Percentiles rank a stretch among this genome's conserved stretches.
Evolutionary conservation across 2,797 vertebrate genomes (phyloP).

Genomic region (Hybognathus amarus): DNA sequence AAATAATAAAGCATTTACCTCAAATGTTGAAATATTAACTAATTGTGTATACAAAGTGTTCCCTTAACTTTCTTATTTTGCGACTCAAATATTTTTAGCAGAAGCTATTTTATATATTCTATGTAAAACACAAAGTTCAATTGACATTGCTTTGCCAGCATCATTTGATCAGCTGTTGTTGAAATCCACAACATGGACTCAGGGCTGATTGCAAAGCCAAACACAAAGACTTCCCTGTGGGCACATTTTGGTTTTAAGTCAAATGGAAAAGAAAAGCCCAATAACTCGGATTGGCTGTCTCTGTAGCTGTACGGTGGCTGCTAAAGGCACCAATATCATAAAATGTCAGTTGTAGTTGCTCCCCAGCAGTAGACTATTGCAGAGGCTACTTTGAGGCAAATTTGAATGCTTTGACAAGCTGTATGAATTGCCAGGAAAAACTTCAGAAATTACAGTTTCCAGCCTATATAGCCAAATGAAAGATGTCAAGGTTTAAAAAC

Average conservation of each 20-base stretch:
- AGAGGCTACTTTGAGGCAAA: not conserved
- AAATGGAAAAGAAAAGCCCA: slow-evolving; percentile 15
- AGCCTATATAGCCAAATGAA: slow-evolving; percentile 16
- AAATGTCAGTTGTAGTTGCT: slow-evolving; percentile 3
- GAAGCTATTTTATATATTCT: not conserved
- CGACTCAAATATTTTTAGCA: not conserved
- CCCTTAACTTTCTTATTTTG: not conserved
- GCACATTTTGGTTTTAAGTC: slow-evolving; percentile 15
- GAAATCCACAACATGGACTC: slow-evolving; percentile 30
- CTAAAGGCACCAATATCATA: not conserved
- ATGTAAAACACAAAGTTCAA: not conserved
- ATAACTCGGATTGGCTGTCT: not conserved
- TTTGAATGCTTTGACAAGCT: not conserved
- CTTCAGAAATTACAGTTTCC: not conserved
- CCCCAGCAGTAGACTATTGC: not conserved
- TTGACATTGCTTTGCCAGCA: slow-evolving; percentile 25
- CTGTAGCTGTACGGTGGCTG: slow-evolving; percentile 1
- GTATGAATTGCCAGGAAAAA: not conserved
- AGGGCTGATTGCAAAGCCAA: slow-evolving; percentile 15
- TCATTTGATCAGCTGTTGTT: slow-evolving; percentile 14
- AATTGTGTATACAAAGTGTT: not conserved
- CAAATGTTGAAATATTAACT: not conserved
- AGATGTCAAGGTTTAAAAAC: slow-evolving; percentile 23
- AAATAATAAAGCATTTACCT: not conserved
- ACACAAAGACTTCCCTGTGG: slow-evolving; percentile 27